Base-by-base conservation (phyloP, 2,888 invertebrate genomes). In the Theretra japonica region DNA sequence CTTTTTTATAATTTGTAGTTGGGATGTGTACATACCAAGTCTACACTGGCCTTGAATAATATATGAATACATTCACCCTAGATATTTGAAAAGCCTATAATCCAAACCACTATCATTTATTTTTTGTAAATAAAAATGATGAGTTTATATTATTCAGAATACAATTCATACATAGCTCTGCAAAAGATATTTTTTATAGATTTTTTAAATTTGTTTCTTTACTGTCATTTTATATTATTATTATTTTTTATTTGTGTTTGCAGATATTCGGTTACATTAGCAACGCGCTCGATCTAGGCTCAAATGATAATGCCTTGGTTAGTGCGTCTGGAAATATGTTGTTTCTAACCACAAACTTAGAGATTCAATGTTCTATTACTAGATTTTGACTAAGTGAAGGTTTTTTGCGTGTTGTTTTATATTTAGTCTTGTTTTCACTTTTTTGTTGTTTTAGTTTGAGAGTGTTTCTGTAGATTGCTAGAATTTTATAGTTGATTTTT, bases 231-330 rank as follows among this genome's bases (percentile, higher is more conserved):
- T 30, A 28, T 17, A 8, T 2, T 58, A 33, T 57, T 58, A 7
- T 62, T 59, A 60, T 69, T 25, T 25, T 70, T 79, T 76, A 73
- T 77, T 73, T 73, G 58, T 85, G 84, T 90, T 93, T 87, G 33
- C 94, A 94, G 94, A 93, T 94, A 83, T 83, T 94, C 78, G 87
- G 88, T 84, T 94, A 90, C 87, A 85, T 94, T 79, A 90, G 86
- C 87, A 89, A 91, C 83, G 89, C 88, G 73, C 87, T 93, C 82
- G 91, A 93, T 83, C 79, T 90, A 82, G 85, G 87, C 77, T 83
- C 86, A 75, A 86, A 84, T 83, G 91, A 91, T 79, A 87, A 84
- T 81, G 81, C 82, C 73, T 84, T 86, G 91, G 92, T 93, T 90
- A 91, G 93, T 93, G 76, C 75, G 74, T 86, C 85, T 88, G 82